Evolutionary conservation across 2,888 invertebrate genomes (phyloP).

Genomic region (Panzeria rudis): DNA sequence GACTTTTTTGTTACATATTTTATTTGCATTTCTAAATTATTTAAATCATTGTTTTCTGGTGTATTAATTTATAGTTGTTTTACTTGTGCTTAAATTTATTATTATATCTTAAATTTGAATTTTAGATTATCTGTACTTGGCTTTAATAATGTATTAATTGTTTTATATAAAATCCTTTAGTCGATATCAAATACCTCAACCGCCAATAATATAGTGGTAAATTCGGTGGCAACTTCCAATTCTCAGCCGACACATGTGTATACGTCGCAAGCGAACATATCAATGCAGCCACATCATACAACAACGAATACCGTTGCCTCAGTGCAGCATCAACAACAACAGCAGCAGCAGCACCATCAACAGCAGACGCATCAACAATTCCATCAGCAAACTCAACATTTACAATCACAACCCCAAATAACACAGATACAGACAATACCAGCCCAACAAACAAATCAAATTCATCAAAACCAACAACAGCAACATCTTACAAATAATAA

Average conservation of each 20-base stretch:
- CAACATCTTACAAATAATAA: slow-evolving; percentile 70
- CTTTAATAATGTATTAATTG: slow-evolving; percentile 33
- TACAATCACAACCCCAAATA: slow-evolving; percentile 80
- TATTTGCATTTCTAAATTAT: slow-evolving; percentile 52
- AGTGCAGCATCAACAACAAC: slow-evolving; percentile 75
- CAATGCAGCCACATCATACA: slow-evolving; percentile 75
- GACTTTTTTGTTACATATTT: slow-evolving; percentile 52
- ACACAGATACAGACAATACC: slow-evolving; percentile 82
- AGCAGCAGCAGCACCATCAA: slow-evolving; percentile 75
- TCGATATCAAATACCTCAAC: slow-evolving; percentile 72
- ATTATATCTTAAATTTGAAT: slow-evolving; percentile 8
- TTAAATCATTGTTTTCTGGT: slow-evolving; percentile 43
- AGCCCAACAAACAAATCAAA: slow-evolving; percentile 75
- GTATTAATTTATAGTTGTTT: slow-evolving; percentile 66
- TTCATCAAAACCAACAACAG: slow-evolving; percentile 73
- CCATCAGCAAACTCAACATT: slow-evolving; percentile 79
- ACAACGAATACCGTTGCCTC: slow-evolving; percentile 77
- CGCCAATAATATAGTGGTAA: slow-evolving; percentile 82
- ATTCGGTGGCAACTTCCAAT: slow-evolving; percentile 82
- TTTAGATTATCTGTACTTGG: background rate
- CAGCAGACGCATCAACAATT: slow-evolving; percentile 77
- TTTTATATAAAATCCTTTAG: slow-evolving; percentile 45
- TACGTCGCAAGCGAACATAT: slow-evolving; percentile 78
- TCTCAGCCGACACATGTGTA: slow-evolving; percentile 79
- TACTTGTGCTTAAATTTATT: slow-evolving; percentile 68